phyloP scores from a whole-genome alignment of 2,797 vertebrate species.

The Mus minutoides region DNA sequence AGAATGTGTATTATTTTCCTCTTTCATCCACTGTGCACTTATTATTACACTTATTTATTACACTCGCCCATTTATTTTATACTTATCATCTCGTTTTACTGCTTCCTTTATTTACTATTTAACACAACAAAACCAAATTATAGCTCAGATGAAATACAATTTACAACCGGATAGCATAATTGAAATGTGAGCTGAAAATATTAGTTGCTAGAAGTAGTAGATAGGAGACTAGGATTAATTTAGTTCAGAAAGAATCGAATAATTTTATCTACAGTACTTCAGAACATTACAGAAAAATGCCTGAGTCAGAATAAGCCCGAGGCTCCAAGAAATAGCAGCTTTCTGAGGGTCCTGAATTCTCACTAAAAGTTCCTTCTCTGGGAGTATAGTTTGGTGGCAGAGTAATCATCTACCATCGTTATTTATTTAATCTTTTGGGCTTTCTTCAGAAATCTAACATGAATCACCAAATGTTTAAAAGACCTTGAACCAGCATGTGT shows the following conservation, averaged over 20 bases:
- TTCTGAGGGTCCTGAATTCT: neutral
- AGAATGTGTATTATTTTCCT: neutral
- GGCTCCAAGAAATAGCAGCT: neutral
- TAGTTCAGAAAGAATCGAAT: neutral
- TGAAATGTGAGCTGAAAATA: neutral
- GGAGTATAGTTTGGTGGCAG: slow-evolving; percentile 4
- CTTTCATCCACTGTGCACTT: neutral
- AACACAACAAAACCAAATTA: neutral
- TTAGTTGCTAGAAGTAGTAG: neutral
- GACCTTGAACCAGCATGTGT: slow-evolving; percentile 55
- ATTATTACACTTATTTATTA: neutral
- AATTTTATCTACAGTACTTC: neutral
- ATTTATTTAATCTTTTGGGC: neutral
- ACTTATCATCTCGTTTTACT: neutral
- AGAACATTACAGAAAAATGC: neutral
- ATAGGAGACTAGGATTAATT: neutral
- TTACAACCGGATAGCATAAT: neutral
- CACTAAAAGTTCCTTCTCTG: neutral
- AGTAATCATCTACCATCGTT: neutral
- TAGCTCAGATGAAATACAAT: slow-evolving; percentile 10
- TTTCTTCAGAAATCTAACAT: neutral
- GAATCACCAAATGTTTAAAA: slow-evolving; percentile 34
- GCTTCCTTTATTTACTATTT: neutral
- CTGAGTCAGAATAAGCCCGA: neutral
- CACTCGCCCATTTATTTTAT: neutral